A percentile compares a stretch with the other conserved stretches of the same genome.
Conservation (phyloP, 2,797 vertebrate genomes). For the Acanthurus leucopareius region DNA sequence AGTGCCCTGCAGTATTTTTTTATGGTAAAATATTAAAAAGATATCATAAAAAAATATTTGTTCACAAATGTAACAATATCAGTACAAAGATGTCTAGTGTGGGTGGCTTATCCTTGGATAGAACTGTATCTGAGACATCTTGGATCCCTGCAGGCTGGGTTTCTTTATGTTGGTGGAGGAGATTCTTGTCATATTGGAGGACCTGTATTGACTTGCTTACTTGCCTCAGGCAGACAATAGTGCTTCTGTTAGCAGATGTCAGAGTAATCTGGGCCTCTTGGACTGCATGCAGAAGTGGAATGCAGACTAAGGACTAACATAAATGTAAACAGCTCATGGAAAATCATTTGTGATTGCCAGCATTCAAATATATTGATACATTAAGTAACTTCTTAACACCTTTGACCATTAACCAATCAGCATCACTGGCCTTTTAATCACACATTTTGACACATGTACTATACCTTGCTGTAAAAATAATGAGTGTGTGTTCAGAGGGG, state of each 20-base stretch:
- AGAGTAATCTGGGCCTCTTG: constrained; percentile 30
- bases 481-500: not conserved
- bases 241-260: constrained; percentile 62
- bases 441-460: not conserved
- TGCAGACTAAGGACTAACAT: constrained; percentile 16
- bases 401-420: not conserved
- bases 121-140: constrained; percentile 14
- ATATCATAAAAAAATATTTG: no score
- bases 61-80: not conserved
- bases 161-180: constrained; percentile 38
- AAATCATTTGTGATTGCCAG: constrained; percentile 22
- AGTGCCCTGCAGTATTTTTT: no score
- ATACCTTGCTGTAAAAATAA: not conserved
- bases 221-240: constrained; percentile 68
- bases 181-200: constrained; percentile 74
- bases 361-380: not conserved
- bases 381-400: no score
- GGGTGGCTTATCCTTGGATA: constrained; percentile 14
- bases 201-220: constrained; percentile 79
- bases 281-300: constrained; percentile 37
- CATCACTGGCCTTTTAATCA: not conserved
- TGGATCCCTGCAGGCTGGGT: constrained; percentile 33
- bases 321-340: constrained; percentile 2
- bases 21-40: no score
- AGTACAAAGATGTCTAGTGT: constrained; percentile 7